Evolutionary conservation across 2,797 vertebrate genomes (phyloP), one percentile per base, ranked within the genome.

Genomic region (Chelon auratus): DNA sequence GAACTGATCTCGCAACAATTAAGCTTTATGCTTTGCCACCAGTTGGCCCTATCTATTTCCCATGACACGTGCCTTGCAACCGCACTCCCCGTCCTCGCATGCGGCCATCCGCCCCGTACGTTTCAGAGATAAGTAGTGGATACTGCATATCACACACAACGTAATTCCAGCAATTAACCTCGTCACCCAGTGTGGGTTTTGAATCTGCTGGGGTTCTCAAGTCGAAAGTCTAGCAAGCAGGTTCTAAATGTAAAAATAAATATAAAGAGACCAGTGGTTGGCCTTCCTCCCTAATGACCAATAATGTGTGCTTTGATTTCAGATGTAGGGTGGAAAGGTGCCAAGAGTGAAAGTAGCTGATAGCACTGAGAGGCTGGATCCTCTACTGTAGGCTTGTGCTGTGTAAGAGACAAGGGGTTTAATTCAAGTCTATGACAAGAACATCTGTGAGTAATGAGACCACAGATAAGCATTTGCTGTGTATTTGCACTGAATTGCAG

Each of bases 1-100:
- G 64, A 86, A 78, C 83, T 87, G 82, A 92, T 91, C 84, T 80
- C 78, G 87, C 68, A 48, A 82, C 83, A 88, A 87, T 89, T 84
- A 75, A 81, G 71, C 77, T 81, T 75, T 69, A 60, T 50, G 86
- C 82, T 78, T 63, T 68, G 52, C 61, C 63, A 55, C 39, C 24
- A 83, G 78, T 82, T 42, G 64, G 42, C 53, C 3, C 15, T 66
- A 55, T 76, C 69, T 75, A 51, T 62, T 62, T 74, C 45, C 30
- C 11, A 24, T 80, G 72, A 42, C 67, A 75, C 64, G 17, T 43
- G 58, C 75, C 64, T 71, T 8, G 18, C 68, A 78, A 65, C 64
- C 39, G 57, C 75, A 33, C 45, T 11, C 53, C 37, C 36, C 14
- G 14, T 42, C 67, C 52, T 56, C 26, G 20, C 67, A 14, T 57